Base-by-base conservation (phyloP, 2,113 vertebrate species). In the Pagrus major region DNA sequence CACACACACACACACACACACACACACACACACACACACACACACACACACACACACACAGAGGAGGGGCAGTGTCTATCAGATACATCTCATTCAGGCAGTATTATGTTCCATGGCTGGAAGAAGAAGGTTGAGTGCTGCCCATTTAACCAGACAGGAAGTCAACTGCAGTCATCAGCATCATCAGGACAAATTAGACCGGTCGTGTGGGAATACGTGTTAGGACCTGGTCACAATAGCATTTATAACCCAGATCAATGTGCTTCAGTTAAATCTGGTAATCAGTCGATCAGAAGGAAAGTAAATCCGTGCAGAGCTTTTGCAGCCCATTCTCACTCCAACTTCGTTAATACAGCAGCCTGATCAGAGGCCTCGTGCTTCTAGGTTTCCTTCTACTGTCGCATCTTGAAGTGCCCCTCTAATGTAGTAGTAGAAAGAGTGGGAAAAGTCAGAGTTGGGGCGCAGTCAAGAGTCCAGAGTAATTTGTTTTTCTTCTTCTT, bases 101-200 rank as follows among this genome's bases (percentile, higher is more conserved):
- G 83, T 71, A 90, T 92, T 56, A 1, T 7, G 70, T 93, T 88
- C 73, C 91, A 88, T 86, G 58, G 65, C 44, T 67, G 73, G 47
- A 86, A 76, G 64, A 78, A 80, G 64, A 47, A 44, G 52, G 41
- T 59, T 88, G 72, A 90, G 89, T 64, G 81, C 78, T 81, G 58
- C 49, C 39, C 65, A 37, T 80, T 80, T 80, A 78, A 60, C 60
- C 33, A 27, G 66, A 67, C 78, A 85, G 87, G 91, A 91, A 88
- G 66, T 78, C 56, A 54, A 23, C 61, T 25, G 66, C 61, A 86
- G 64, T 78, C 76, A 78, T 82, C 83, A 56, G 16, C 52, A 47
- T 0, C 46, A 52, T 80, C 23, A 71, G 69, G 11, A 44, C 47
- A 21, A 52, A 85, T 83, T 12, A 64, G 35, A 31, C 8, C 2